These are phyloP conservation scores for Clangula hyemalis DNA, from an alignment of 2,797 vertebrate genomes.

Conservation along the genomic window DNA sequence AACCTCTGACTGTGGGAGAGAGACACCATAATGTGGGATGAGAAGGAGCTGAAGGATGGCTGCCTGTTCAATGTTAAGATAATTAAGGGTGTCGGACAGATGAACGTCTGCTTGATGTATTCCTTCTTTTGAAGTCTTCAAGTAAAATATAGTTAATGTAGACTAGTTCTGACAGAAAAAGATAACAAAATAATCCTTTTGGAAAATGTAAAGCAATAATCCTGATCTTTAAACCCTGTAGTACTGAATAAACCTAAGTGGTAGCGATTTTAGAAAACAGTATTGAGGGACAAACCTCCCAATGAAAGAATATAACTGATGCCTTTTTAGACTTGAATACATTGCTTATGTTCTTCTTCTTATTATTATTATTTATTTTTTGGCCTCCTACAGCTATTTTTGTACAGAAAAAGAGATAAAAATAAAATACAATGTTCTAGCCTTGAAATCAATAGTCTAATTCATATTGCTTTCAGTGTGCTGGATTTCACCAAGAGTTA, in stretches of 20 bases:
- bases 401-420: neutral
- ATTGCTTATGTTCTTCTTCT: neutral
- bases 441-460: neutral
- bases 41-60: neutral
- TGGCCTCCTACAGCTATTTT: neutral
- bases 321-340: neutral
- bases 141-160: neutral
- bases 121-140: neutral
- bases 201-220: conserved; percentile 43
- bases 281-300: neutral
- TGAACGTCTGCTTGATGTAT: neutral
- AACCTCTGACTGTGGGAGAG: neutral
- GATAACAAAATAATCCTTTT: neutral
- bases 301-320: neutral
- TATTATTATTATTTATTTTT: too few relatives aligned
- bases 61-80: neutral
- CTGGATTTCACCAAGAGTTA: neutral
- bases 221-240: neutral
- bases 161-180: neutral
- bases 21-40: neutral
- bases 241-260: conserved; percentile 1
- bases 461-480: neutral
- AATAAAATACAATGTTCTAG: neutral
- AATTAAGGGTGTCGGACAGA: neutral
- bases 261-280: conserved; percentile 5